Base-by-base conservation (phyloP, 2,888 invertebrate species). In the Polymixis lichenea region DNA sequence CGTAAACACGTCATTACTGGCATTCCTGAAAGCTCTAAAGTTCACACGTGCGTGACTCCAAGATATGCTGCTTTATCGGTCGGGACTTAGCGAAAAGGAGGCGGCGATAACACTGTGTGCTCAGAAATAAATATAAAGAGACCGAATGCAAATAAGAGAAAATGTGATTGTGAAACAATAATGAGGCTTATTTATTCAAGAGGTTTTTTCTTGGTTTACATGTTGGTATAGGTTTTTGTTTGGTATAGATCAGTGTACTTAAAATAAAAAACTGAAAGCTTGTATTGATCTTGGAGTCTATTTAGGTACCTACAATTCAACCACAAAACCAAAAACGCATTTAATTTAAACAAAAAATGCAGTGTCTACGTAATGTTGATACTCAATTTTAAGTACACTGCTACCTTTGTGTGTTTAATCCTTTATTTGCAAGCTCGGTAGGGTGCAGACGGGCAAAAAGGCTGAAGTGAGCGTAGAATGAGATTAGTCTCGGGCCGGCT, bases 391-490 rank as follows among this genome's bases (percentile, higher is more conserved):
- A 77, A 71, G 70, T 62, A 73, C 67, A 70, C 74, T 25, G 68
- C 69, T 60, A 69, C 78, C 72, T 78, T 72, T 84, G 70, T 84
- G 73, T 66, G 68, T 83, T 82, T 71, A 78, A 83, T 86, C 72
- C 67, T 85, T 77, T 80, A 78, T 80, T 78, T 83, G 67, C 69
- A 82, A 80, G 72, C 75, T 82, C 71, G 56, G 78, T 85, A 85
- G 89, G 82, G 88, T 87, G 91, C 91, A 94, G 94, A 93, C 92
- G 86, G 86, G 88, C 91, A 94, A 95, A 94, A 94, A 95, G 92
- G 90, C 91, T 89, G 91, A 89, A 92, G 90, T 90, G 89, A 89
- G 86, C 87, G 80, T 89, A 90, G 89, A 91, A 93, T 94, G 90
- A 91, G 92, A 92, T 92, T 90, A 92, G 91, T 90, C 76, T 51